Base-by-base conservation (phyloP, 2,113 vertebrate genomes). In the Callaeas wilsoni region DNA sequence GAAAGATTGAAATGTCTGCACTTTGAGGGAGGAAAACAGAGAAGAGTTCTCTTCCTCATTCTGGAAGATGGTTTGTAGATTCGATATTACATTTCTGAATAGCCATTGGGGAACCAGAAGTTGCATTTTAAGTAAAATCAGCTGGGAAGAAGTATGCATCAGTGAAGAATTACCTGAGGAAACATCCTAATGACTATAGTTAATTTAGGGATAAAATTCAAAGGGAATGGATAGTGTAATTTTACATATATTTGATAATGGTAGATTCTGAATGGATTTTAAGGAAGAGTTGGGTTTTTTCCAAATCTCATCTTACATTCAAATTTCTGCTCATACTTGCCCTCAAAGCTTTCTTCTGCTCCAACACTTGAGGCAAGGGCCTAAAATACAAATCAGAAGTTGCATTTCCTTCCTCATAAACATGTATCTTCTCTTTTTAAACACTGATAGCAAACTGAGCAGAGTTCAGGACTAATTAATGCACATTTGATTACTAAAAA, bases 91-190 rank as follows among this genome's bases (percentile, higher is more conserved):
- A 73, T 67, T 76, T 73, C 65, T 67, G 79, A 86, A 50, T 46
- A 90, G 71, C 53, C 71, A 16, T 1, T 16, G 39, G 64, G 89
- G 80, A 89, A 78, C 47, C 59, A 39, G 27, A 67, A 78, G 52
- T n/a, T 78, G 68, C 60, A 39, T 86, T 89, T 94, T 75, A 75
- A 93, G 56, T 60, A 60, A 94, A 89, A 93, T 78, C 60, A 78
- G 19, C 60, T 59, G 49, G 55, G 59, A 92, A 86, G 71, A 80
- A 67, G 21, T 21, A 70, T 59, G 63, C 41, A 71, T 80, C 50
- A 86, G 47, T 74, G 71, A 93, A 73, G 68, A 83, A 74, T 18
- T 0, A 21, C 76, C 52, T 60, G 42, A 53, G 84, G 74, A 91
- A 92, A 94, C 23, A 22, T 37, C 75, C 41, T 91, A 78, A 95